Conservation (phyloP, 1,140 invertebrate species). For the Papilio polyxenes region DNA sequence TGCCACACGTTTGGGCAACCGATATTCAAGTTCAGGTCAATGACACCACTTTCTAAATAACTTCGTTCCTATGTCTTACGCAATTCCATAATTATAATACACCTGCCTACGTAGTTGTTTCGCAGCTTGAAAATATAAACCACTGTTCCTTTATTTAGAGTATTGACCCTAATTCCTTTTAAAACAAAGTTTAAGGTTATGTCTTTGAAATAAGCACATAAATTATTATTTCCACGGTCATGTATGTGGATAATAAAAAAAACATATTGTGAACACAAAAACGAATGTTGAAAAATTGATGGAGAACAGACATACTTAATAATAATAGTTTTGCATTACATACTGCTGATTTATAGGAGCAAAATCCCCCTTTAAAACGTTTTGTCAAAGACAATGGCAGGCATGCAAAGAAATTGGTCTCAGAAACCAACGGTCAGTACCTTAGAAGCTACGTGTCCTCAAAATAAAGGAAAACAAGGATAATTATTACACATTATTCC, state of each 20-base stretch:
- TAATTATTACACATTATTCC: too few relatives aligned
- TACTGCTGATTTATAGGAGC: too few relatives aligned
- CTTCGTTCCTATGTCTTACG: constrained; percentile 27
- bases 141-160: not conserved
- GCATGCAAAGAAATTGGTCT: too few relatives aligned
- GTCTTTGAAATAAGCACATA: not conserved
- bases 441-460: too few relatives aligned
- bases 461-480: not conserved
- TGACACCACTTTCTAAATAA: constrained; percentile 35
- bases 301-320: too few relatives aligned
- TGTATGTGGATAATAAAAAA: not conserved
- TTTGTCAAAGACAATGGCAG: too few relatives aligned
- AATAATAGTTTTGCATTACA: too few relatives aligned
- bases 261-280: too few relatives aligned
- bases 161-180: not conserved
- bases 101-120: constrained; percentile 25
- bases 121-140: constrained; percentile 6
- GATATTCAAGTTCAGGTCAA: constrained; percentile 33
- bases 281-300: too few relatives aligned
- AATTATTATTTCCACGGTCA: not conserved
- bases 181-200: constrained; percentile 17
- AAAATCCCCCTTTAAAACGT: too few relatives aligned
- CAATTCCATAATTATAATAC: constrained; percentile 28
- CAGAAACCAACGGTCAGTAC: too few relatives aligned
- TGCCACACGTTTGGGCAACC: constrained; percentile 6